Evolutionary conservation across 2,888 invertebrate species (phyloP).

Genomic region (Scaeva pyrastri): DNA sequence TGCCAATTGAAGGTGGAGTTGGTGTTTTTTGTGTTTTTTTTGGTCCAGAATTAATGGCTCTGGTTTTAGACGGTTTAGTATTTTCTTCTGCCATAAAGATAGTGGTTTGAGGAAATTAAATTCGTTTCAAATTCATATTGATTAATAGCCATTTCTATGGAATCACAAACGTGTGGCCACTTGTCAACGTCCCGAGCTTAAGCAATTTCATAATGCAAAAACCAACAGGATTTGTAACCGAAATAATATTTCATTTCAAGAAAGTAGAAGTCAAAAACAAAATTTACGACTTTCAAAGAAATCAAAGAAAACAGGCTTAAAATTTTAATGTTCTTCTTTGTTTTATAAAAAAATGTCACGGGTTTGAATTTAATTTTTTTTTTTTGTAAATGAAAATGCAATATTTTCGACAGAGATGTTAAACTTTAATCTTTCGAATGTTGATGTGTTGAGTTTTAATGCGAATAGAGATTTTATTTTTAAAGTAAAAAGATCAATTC

Average conservation of each 20-base stretch:
- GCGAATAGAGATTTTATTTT: too few species aligned
- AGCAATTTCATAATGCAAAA: slow-evolving; percentile 14
- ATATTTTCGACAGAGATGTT: too few species aligned
- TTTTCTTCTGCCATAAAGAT: neutral
- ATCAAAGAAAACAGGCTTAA: too few species aligned
- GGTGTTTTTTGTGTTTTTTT: neutral
- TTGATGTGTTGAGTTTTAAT: too few species aligned
- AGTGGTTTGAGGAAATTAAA: slow-evolving; percentile 27
- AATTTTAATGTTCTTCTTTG: too few species aligned
- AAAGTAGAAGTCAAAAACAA: too few species aligned
- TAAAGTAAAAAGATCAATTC: too few species aligned
- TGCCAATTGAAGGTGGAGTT: slow-evolving; percentile 32
- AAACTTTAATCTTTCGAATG: too few species aligned
- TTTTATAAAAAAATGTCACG: too few species aligned
- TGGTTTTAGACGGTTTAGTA: slow-evolving; percentile 22
- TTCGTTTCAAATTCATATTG: slow-evolving; percentile 31
- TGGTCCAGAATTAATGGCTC: slow-evolving; percentile 23
- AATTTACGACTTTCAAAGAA: too few species aligned
- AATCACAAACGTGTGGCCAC: slow-evolving; percentile 1
- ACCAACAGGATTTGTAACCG: neutral
- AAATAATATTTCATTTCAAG: neutral
- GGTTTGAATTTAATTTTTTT: too few species aligned
- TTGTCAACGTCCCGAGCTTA: neutral
- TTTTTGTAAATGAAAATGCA: too few species aligned
- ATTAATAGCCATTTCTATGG: slow-evolving; percentile 17